Evolutionary conservation across 2,888 invertebrate genomes (phyloP), one percentile per base, ranked within the genome.

Genomic region (Mamestra brassicae): DNA sequence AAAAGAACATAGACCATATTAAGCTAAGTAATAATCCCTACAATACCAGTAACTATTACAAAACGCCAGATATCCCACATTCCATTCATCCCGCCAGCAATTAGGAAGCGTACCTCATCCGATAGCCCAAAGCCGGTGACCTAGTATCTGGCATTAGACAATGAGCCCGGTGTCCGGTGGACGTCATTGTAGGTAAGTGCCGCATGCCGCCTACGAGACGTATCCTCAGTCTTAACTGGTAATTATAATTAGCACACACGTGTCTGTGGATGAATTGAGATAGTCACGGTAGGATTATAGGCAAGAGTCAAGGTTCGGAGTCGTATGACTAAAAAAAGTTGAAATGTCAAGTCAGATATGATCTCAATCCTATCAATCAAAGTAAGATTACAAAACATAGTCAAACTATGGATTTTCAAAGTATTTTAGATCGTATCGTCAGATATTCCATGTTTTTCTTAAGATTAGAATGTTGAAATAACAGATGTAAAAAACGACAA

Each of bases 141-240:
- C 92, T 85, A 92, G 80, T 88, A 89, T 83, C 78, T 54, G 78
- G 69, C 80, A 90, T 89, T 89, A 89, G 84, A 86, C 88, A 91
- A 90, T 90, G 85, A 90, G 80, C 82, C 73, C 76, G 74, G 85
- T 90, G 81, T 90, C 90, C 90, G 90, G 87, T 68, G 74, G 74
- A 81, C 83, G 71, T 86, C 82, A 77, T 74, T 82, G 67, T 69
- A 71, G 55, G 69, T 75, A 80, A 83, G 74, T 78, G 79, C 84
- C 52, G 52, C 52, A 15, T 52, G 47, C 52, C 87, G 84, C 89
- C 84, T 83, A 81, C 79, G 83, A 85, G 83, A 61, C 61, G 87
- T 90, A 89, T 88, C 88, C 79, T 85, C 81, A 84, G 82, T 87
- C 88, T 88, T 89, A 57, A 72, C 71, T 61, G 55, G 68, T 62